Percentiles rank a stretch among this genome's conserved stretches.
Conservation (phyloP, 2,113 vertebrate species). For the Anarhynchus alexandrinus region DNA sequence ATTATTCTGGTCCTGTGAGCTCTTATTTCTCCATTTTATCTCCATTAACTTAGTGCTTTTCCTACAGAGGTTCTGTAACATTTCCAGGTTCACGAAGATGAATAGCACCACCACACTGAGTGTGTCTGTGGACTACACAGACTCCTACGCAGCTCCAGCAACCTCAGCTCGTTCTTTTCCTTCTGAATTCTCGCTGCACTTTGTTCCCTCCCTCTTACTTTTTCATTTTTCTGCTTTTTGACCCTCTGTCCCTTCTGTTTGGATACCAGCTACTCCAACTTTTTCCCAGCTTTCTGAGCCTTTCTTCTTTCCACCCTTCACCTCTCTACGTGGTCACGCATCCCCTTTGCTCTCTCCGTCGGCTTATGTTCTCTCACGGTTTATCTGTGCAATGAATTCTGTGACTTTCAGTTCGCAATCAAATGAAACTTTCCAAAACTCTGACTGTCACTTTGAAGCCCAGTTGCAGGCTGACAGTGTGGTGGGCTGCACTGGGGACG, state of each 20-base stretch:
- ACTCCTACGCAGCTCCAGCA: neutral
- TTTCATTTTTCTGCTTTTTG: neutral
- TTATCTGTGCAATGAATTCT: neutral
- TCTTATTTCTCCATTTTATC: slow-evolving; percentile 11
- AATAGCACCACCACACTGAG: neutral
- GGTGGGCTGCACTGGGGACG: neutral
- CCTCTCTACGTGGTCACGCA: neutral
- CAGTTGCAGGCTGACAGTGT: neutral
- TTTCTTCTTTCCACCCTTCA: neutral
- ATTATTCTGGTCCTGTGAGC: neutral
- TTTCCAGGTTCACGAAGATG: slow-evolving; percentile 13
- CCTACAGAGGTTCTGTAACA: neutral
- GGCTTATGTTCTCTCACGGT: rapidly evolving
- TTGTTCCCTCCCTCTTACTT: neutral
- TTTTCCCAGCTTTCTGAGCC: neutral
- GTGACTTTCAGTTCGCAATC: neutral
- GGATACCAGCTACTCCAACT: neutral
- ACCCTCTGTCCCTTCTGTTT: neutral
- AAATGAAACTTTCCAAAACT: neutral
- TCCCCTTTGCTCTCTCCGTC: neutral
- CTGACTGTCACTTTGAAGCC: neutral
- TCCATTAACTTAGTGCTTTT: neutral
- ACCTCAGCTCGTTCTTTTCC: neutral
- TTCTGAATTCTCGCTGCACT: neutral
- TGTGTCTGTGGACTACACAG: neutral